Conservation (phyloP, 2,113 vertebrate genomes). For the Neogale vison region DNA sequence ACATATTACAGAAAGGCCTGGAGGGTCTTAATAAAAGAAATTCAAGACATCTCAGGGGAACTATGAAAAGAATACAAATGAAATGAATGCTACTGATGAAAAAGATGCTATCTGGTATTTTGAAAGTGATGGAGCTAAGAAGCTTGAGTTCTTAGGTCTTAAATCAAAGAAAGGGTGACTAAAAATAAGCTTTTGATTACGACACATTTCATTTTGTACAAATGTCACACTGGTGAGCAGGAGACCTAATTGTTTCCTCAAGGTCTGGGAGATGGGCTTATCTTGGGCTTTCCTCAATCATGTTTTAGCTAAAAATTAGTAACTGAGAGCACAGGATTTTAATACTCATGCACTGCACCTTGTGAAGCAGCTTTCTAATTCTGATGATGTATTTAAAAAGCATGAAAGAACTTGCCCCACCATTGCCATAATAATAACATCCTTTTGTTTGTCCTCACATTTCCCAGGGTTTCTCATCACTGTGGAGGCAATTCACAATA, state of each 20-base stretch:
- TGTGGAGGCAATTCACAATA: neutral
- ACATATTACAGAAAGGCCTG: constrained; percentile 5
- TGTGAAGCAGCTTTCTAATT: neutral
- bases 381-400: neutral
- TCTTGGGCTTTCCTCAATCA: neutral
- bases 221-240: neutral
- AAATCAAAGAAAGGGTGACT: constrained; percentile 16
- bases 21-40: constrained; percentile 50
- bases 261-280: neutral
- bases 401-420: neutral
- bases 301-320: neutral
- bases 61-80: neutral
- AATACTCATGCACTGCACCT: neutral
- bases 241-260: neutral
- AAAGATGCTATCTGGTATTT: constrained; percentile 1
- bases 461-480: neutral
- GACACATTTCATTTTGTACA: constrained; percentile 10
- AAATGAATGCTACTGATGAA: constrained; percentile 27
- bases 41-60: neutral
- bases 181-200: constrained; percentile 6
- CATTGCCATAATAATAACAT: neutral
- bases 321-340: neutral
- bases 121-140: constrained; percentile 58
- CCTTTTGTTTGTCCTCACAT: neutral
- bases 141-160: constrained; percentile 36